Base-by-base conservation (phyloP, 2,888 invertebrate species). In the Pterobdella sp. region DNA sequence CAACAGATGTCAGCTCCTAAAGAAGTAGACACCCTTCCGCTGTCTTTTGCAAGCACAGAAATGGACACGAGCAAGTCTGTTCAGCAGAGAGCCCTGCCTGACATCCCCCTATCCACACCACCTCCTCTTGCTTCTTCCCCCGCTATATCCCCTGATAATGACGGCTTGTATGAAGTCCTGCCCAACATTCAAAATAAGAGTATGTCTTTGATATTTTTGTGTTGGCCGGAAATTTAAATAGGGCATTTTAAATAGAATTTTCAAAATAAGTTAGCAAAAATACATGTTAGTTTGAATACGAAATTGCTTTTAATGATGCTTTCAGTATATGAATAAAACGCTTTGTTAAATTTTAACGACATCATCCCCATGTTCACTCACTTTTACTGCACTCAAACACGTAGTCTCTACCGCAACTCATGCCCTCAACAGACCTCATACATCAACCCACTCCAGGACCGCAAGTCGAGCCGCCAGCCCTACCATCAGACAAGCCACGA, bases 81-180 rank as follows among this genome's bases (percentile, higher is more conserved):
- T n/a, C 70, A 70, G 32, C 70, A 70, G 29, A 26, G 70, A 18
- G 70, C 70, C 34, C 36, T 70, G 22, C 70, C 70, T 32, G 70
- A 70, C 56, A 31, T 70, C 3, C 70, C 70, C 14, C 49, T 63
- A 22, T 14, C 35, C 35, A 7, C n/a, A 31, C 22, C 22, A 26
- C 7, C 70, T 60, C 18, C 42, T n/a, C 26, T 35, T 35, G 31
- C 29, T 60, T 29, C 60, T 35, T 1, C 42, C 29, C 29, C 49
- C 70, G 3, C 42, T 42, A 29, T 26, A 31, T 32, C 29, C 60
- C 31, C 49, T 56, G 29, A 56, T 22, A 31, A 52, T 42, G 52
- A 34, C 60, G 29, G 34, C 29, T 34, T 34, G n/a, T 34, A 65
- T 18, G 35, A 34, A 14, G 35, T 56, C 3, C 60, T 56, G 60